These are phyloP conservation scores for Stenchaetothrips biformis DNA, from an alignment of 2,888 invertebrate genomes.

Conservation along the genomic window DNA sequence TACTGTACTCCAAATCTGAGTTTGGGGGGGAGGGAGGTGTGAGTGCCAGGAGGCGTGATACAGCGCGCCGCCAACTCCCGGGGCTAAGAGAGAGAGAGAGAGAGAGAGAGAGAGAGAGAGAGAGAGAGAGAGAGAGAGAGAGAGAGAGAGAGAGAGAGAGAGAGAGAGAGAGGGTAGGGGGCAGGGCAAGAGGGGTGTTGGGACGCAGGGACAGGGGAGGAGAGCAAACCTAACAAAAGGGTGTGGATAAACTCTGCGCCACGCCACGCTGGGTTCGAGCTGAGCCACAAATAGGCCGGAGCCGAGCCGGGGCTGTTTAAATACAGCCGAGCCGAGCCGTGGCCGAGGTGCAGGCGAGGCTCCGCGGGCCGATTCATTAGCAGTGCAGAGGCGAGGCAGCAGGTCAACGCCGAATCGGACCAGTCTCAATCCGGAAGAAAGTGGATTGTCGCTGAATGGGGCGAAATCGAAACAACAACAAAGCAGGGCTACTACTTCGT, in stretches of 20 bases:
- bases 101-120: neutral
- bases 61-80: too few species aligned
- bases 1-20: too few species aligned
- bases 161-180: neutral
- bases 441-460: too few species aligned
- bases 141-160: neutral
- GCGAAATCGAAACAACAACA: too few species aligned
- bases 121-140: neutral
- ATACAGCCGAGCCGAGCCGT: neutral
- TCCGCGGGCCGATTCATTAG: neutral
- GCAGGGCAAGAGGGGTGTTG: neutral
- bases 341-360: neutral
- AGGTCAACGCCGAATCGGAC: too few species aligned
- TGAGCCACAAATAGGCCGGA: neutral
- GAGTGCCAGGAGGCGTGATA: too few species aligned
- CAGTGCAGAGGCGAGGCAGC: too few species aligned
- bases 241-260: slow-evolving; percentile 18
- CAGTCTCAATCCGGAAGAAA: too few species aligned
- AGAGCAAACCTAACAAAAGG: neutral
- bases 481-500: too few species aligned
- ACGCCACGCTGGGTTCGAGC: neutral
- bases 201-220: neutral
- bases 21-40: too few species aligned
- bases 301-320: neutral
- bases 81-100: neutral